These are phyloP conservation scores for Gallinago paraguaiae DNA, from an alignment of 2,113 vertebrate genomes.

Conservation along the genomic window DNA sequence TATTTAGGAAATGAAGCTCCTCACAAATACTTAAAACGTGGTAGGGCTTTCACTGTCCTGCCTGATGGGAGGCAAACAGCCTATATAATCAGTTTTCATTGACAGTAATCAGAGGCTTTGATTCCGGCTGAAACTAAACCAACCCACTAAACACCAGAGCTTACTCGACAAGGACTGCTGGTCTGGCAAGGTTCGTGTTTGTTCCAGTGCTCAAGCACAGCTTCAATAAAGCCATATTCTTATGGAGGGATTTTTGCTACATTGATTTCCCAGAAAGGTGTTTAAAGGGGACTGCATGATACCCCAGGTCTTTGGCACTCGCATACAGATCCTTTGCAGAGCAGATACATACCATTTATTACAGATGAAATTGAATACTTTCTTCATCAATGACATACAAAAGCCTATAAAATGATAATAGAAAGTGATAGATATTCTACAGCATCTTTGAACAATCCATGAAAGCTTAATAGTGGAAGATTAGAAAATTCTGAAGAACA, in stretches of 20 bases:
- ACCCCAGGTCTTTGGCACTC: background rate
- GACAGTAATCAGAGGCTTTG: background rate
- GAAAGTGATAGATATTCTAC: background rate
- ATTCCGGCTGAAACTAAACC: background rate
- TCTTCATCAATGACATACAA: background rate
- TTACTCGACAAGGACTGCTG: background rate
- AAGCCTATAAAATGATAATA: background rate
- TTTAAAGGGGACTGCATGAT: background rate
- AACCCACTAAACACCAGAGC: background rate
- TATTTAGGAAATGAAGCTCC: background rate
- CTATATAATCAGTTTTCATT: background rate
- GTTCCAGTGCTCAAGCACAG: background rate
- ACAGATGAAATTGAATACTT: background rate
- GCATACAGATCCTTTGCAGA: background rate
- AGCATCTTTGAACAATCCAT: background rate
- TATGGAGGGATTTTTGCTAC: background rate
- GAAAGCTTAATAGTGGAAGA: background rate
- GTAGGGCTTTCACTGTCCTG: background rate
- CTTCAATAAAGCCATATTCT: background rate
- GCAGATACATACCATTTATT: background rate
- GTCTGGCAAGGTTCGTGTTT: background rate
- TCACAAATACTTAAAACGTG: background rate
- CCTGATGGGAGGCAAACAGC: background rate
- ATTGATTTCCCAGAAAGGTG: background rate
- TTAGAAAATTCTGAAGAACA: background rate